Evolutionary conservation across 1,140 invertebrate genomes (phyloP).

Genomic region (Aphaenogaster rudis): DNA sequence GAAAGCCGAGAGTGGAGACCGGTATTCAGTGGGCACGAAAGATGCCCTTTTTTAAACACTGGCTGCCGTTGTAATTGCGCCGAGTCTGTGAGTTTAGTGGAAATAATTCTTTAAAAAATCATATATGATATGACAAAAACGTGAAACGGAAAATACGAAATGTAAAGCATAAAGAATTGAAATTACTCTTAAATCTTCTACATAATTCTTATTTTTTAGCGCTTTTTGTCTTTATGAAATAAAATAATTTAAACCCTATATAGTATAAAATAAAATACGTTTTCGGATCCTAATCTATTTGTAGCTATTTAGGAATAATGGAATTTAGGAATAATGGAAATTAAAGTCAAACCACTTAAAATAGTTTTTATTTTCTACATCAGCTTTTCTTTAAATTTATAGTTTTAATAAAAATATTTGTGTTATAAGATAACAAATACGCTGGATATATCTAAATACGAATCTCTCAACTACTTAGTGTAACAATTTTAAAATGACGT

Average conservation of each 20-base stretch:
- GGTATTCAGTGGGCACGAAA: neutral
- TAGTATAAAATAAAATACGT: neutral
- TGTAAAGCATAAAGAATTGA: neutral
- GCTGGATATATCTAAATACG: neutral
- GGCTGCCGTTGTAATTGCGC: neutral
- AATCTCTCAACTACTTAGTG: neutral
- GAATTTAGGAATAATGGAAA: neutral
- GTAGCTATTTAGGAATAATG: neutral
- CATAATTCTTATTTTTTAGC: neutral
- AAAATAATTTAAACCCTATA: neutral
- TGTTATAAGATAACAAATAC: neutral
- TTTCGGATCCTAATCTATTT: neutral
- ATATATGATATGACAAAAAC: neutral
- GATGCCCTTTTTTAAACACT: slow-evolving; percentile 1
- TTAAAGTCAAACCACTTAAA: neutral
- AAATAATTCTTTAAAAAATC: neutral
- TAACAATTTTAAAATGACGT: slow-evolving; percentile 1
- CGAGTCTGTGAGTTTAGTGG: neutral
- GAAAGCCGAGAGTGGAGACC: neutral
- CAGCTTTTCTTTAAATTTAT: neutral
- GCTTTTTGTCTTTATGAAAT: neutral
- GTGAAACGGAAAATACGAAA: neutral
- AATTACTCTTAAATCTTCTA: neutral
- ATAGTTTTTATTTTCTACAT: neutral
- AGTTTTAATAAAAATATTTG: slow-evolving; percentile 4